A percentile compares a stretch with the other conserved stretches of the same genome.
Evolutionary conservation across 2,888 invertebrate genomes (phyloP).

Genomic region (Erannis defoliaria): DNA sequence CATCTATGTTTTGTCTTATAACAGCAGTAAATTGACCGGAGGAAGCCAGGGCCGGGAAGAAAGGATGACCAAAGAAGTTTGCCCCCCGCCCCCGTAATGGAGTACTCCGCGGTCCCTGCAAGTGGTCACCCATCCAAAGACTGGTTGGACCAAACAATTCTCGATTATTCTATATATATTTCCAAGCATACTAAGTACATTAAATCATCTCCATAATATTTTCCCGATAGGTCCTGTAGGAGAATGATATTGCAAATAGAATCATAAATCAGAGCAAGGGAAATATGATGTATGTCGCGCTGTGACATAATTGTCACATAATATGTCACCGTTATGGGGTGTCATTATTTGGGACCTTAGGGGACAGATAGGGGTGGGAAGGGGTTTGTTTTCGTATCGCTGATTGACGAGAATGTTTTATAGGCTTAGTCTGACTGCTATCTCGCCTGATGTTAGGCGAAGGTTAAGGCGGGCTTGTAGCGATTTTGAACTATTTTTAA

Average conservation of each 20-base stretch:
- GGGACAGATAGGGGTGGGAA: conserved; percentile 7
- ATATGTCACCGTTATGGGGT: conserved; percentile 50
- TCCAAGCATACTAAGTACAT: neutral
- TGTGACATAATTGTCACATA: conserved; percentile 37
- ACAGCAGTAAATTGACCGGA: too few species aligned
- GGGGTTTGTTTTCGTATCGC: conserved; percentile 7
- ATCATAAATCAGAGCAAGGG: conserved; percentile 26
- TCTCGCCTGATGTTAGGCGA: too few species aligned
- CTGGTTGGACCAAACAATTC: too few species aligned
- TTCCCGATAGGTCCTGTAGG: conserved; percentile 14
- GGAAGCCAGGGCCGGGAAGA: too few species aligned
- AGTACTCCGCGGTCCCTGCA: too few species aligned
- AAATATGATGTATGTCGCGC: conserved; percentile 26
- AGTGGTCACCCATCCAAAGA: too few species aligned
- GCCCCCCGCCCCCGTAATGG: too few species aligned
- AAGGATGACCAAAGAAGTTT: too few species aligned
- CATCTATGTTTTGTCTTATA: too few species aligned
- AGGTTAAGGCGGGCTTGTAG: too few species aligned
- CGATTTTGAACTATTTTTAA: too few species aligned
- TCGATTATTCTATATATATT: too few species aligned
- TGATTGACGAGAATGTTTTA: conserved; percentile 8
- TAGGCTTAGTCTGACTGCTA: neutral
- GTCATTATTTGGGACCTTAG: conserved; percentile 49
- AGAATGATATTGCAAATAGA: conserved; percentile 28
- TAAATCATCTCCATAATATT: conserved; percentile 11